Evolutionary conservation across 2,888 invertebrate genomes (phyloP).

Genomic region (Amphipoea oculea): DNA sequence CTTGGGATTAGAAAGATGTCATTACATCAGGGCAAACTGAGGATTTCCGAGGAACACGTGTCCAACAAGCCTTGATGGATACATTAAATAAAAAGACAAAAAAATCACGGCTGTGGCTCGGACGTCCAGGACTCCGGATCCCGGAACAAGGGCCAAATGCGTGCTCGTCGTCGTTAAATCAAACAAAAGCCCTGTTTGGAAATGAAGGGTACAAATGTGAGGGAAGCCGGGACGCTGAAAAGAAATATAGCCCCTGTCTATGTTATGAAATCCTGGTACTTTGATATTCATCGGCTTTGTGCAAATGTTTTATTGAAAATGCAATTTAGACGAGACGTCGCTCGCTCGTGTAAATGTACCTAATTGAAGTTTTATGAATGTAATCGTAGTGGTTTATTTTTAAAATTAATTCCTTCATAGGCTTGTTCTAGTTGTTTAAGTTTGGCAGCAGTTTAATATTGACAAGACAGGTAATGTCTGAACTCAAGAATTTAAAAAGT

Average conservation of each 20-base stretch:
- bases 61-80: slow-evolving; percentile 49
- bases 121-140: slow-evolving; percentile 30
- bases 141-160: slow-evolving; percentile 54
- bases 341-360: slow-evolving; percentile 12
- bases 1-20: slow-evolving; percentile 61
- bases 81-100: slow-evolving; percentile 57
- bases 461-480: background rate
- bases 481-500: background rate
- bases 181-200: slow-evolving; percentile 65
- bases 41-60: slow-evolving; percentile 64
- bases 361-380: slow-evolving; percentile 4
- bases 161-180: slow-evolving; percentile 66
- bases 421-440: no score
- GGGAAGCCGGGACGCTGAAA: slow-evolving; percentile 41
- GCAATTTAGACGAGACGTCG: slow-evolving; percentile 34
- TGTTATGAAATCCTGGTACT: slow-evolving; percentile 56
- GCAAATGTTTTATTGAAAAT: slow-evolving; percentile 57
- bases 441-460: background rate
- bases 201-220: slow-evolving; percentile 65
- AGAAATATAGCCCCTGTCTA: slow-evolving; percentile 52
- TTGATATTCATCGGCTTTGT: slow-evolving; percentile 58
- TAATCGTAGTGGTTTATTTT: slow-evolving; percentile 9
- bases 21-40: slow-evolving; percentile 48
- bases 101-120: slow-evolving; percentile 31
- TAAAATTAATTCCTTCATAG: background rate